Evolutionary conservation across 2,113 vertebrate genomes (phyloP).

Genomic region (Balaeniceps rex): DNA sequence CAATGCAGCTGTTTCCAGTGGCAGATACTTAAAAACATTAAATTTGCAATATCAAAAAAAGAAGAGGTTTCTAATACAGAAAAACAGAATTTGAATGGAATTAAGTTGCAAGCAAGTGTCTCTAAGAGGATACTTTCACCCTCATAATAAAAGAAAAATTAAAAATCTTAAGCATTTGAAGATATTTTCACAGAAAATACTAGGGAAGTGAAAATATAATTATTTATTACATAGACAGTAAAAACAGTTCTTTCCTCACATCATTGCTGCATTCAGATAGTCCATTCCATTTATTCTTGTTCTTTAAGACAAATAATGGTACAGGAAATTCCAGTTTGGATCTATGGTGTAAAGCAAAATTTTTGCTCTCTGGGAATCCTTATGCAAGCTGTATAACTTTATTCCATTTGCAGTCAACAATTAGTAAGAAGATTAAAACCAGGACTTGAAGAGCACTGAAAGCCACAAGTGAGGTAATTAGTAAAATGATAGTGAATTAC

Average conservation of each 20-base stretch:
- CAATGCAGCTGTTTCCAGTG: neutral
- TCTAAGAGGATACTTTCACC: neutral
- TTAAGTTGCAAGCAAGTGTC: neutral
- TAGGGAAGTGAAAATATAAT: neutral
- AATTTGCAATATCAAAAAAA: neutral
- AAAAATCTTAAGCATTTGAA: neutral
- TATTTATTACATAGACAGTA: neutral
- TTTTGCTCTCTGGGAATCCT: neutral
- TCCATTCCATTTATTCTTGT: neutral
- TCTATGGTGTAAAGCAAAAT: neutral
- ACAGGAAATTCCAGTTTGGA: neutral
- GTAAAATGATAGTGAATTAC: neutral
- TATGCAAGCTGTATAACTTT: neutral
- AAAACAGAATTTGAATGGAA: neutral
- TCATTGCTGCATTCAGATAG: neutral
- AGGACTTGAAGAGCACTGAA: neutral
- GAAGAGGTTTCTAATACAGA: neutral
- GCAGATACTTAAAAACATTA: neutral
- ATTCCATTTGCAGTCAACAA: neutral
- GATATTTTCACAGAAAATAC: neutral
- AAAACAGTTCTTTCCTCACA: neutral
- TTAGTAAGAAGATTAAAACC: neutral
- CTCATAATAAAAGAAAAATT: neutral
- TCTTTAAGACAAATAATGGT: neutral
- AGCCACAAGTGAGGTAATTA: neutral